These are phyloP conservation scores for Stegophylla sp. DNA, from an alignment of 2,888 invertebrate species.

Conservation along the genomic window DNA sequence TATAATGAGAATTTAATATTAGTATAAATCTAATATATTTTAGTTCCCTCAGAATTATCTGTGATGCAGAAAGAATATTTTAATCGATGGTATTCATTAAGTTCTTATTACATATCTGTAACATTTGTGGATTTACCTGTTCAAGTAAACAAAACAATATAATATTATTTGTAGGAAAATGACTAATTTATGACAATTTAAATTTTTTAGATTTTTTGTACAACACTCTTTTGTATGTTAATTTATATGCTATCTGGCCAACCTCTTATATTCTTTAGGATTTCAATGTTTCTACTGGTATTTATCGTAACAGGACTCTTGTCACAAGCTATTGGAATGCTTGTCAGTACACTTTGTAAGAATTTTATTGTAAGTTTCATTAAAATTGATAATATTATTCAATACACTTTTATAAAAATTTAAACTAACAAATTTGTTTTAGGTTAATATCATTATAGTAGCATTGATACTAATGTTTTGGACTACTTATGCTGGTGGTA, in stretches of 20 bases:
- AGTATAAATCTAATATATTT: conserved; percentile 61
- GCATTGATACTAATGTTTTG: conserved; percentile 53
- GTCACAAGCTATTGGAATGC: conserved; percentile 83
- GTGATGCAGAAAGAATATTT: conserved; percentile 83
- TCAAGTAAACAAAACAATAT: conserved; percentile 67
- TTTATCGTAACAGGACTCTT: conserved; percentile 81
- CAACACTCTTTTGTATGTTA: conserved; percentile 76
- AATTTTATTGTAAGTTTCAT: conserved; percentile 34
- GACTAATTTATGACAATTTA: neutral
- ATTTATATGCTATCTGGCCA: conserved; percentile 89
- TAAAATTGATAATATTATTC: neutral
- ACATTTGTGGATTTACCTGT: conserved; percentile 82
- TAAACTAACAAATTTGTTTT: conserved; percentile 15
- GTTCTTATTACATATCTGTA: conserved; percentile 81
- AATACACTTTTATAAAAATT: neutral
- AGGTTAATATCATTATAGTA: conserved; percentile 41
- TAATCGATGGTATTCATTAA: conserved; percentile 88
- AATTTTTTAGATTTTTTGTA: conserved; percentile 70
- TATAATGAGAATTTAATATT: neutral
- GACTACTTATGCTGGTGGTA: conserved; percentile 53
- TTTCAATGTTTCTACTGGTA: conserved; percentile 76
- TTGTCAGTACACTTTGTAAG: conserved; percentile 75
- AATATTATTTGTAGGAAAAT: neutral
- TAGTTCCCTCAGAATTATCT: conserved; percentile 86
- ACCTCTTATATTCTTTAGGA: conserved; percentile 76